These are phyloP conservation scores for Plagiodera versicolora DNA, from an alignment of 2,888 invertebrate species.

Conservation along the genomic window DNA sequence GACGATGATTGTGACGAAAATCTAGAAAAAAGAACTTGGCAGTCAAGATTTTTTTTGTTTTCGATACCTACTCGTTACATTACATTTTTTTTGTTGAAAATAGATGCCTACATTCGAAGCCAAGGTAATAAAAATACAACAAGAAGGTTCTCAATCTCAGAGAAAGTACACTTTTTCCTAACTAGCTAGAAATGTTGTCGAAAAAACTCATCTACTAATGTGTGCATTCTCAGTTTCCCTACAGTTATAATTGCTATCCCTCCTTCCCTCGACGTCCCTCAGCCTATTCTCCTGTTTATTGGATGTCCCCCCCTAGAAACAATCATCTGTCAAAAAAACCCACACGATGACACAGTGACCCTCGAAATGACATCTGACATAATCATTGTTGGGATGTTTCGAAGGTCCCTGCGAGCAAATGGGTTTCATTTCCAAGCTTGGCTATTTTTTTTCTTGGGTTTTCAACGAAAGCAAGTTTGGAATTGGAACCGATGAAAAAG, in stretches of 20 bases:
- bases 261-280: conserved; percentile 37
- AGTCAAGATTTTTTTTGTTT: conserved; percentile 38
- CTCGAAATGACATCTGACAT: too few species aligned
- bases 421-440: not conserved
- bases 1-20: conserved; percentile 8
- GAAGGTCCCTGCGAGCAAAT: not conserved
- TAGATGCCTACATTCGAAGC: conserved; percentile 37
- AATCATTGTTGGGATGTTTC: too few species aligned
- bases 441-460: too few species aligned
- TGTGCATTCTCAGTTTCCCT: conserved; percentile 51
- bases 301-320: conserved; percentile 47
- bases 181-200: conserved; percentile 28
- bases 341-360: not conserved
- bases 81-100: conserved; percentile 33
- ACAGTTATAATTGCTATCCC: conserved; percentile 52
- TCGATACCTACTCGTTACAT: conserved; percentile 30
- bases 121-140: conserved; percentile 41
- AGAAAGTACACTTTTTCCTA: conserved; percentile 14
- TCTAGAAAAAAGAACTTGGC: conserved; percentile 38
- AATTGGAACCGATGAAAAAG: conserved; percentile 24
- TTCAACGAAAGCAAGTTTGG: conserved; percentile 6
- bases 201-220: conserved; percentile 45
- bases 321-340: not conserved
- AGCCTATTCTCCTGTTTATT: conserved; percentile 42
- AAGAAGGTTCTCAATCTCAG: conserved; percentile 26